Base-by-base conservation (phyloP, 2,113 vertebrate species). In the Halichoerus grypus region DNA sequence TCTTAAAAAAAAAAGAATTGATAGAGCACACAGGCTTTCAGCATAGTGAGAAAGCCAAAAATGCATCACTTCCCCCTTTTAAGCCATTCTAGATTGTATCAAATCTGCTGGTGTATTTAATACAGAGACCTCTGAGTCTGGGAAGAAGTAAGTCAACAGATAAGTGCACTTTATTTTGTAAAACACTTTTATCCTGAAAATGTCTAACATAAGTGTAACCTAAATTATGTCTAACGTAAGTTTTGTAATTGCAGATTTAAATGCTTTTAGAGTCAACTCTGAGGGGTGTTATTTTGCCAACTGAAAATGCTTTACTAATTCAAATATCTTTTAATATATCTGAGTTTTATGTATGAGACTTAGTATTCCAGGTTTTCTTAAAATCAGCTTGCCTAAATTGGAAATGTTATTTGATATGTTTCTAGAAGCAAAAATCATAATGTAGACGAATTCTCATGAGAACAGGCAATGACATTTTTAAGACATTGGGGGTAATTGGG, bases 321-420 rank as follows among this genome's bases (percentile, higher is more conserved):
- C 15, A 97, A 69, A 81, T 61, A 88, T 31, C 12, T 5, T 83
- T 93, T 36, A 53, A 46, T 21, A 22, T 69, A 81, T 42, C 39
- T 67, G 22, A 72, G 28, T 93, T 91, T 91, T 76, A n/a, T n/a
- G 11, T 69, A 53, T 51, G 51, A 57, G 12, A 84, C 9, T 94
- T 93, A 76, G 57, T 85, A 72, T 51, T 63, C 4, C 10, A 71
- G n/a, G 9, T 63, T 89, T 90, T 85, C 69, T 77, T 80, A 39
- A 81, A 95, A 77, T 51, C 13, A 31, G 94, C 63, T 31, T 65
- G 28, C 63, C 63, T 65, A 15, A 80, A 49, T 16, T 87, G 61
- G 96, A 96, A 92, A 89, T 59, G 63, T 28, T 55, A 59, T 36
- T 81, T 89, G 42, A 94, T 65, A 42, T 77, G 36, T 42, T 88